These are phyloP conservation scores for Naja naja DNA, from an alignment of 2,113 vertebrate genomes.

Conservation along the genomic window DNA sequence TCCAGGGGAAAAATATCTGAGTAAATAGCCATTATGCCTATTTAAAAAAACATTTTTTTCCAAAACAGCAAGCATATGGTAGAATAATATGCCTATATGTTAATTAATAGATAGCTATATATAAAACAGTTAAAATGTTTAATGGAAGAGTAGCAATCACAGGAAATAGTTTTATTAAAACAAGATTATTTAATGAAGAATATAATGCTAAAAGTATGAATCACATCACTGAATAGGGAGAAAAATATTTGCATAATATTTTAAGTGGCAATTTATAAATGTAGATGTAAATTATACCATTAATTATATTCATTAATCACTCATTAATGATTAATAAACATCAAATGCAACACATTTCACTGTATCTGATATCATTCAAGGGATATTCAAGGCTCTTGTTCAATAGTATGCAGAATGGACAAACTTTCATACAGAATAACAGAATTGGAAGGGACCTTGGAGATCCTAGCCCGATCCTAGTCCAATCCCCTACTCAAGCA, in stretches of 20 bases:
- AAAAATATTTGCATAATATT: background rate
- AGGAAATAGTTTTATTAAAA: background rate
- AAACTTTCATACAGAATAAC: background rate
- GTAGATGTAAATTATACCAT: background rate
- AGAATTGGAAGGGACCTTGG: background rate
- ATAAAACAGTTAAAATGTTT: background rate
- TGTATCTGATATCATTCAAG: background rate
- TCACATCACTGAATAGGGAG: background rate
- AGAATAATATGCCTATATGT: background rate
- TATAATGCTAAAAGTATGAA: background rate
- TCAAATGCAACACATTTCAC: background rate
- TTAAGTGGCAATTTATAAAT: background rate
- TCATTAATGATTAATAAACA: background rate
- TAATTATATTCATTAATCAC: background rate
- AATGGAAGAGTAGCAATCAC: background rate
- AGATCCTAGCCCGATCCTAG: background rate
- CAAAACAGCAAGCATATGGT: background rate
- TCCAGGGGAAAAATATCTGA: background rate
- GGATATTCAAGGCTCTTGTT: background rate
- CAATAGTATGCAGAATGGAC: background rate
- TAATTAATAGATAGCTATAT: background rate
- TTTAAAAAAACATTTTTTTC: background rate
- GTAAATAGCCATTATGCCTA: background rate
- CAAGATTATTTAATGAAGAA: background rate
- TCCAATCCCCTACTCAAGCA: background rate